Base-by-base conservation (phyloP, 2,888 invertebrate species). In the Mythimna albipuncta region DNA sequence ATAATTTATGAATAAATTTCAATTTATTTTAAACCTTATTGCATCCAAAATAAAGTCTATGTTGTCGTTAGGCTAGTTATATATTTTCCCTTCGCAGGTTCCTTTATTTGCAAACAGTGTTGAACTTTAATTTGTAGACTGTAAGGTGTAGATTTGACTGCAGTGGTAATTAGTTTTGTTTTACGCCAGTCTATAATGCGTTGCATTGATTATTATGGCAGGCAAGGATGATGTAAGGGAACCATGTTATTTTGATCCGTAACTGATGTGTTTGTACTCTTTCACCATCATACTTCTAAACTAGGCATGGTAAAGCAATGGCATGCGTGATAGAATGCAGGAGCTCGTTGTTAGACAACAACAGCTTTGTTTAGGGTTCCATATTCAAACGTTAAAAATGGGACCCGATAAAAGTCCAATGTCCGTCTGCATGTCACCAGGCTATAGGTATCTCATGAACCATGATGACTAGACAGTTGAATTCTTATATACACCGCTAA, bases 161-260 rank as follows among this genome's bases (percentile, higher is more conserved):
- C 38, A 2, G 10, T 26, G 5, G 50, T 59, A 13, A 50, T 77
- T 65, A 6, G 68, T 81, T 69, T 64, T 47, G 47, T 64, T 78
- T 83, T 66, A 61, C 32, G 59, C 83, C 72, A 67, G 54, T 44
- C 19, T n/a, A 52, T 63, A 77, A 63, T 79, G 79, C 61, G 54
- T 61, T 35, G 38, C 21, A 61, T 82, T 62, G 55, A 74, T 50
- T 69, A 54, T 59, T 69, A 74, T 69, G 68, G 64, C 66, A 69
- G 61, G 47, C 35, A 13, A n/a, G 32, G 19, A 58, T 84, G 76
- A 70, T 84, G 82, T 70, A 75, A 84, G 65, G 68, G 68, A 32
- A 63, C 32, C 19, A 13, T 79, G 63, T 32, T 83, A 72, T 79
- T 64, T 50, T 83, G 58, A 79, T 63, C 41, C 26, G 21, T 82